A percentile compares a stretch with the other conserved stretches of the same genome.
These are phyloP conservation scores for Formicarius rufipectus DNA, from an alignment of 2,113 vertebrate species.

Conservation along the genomic window DNA sequence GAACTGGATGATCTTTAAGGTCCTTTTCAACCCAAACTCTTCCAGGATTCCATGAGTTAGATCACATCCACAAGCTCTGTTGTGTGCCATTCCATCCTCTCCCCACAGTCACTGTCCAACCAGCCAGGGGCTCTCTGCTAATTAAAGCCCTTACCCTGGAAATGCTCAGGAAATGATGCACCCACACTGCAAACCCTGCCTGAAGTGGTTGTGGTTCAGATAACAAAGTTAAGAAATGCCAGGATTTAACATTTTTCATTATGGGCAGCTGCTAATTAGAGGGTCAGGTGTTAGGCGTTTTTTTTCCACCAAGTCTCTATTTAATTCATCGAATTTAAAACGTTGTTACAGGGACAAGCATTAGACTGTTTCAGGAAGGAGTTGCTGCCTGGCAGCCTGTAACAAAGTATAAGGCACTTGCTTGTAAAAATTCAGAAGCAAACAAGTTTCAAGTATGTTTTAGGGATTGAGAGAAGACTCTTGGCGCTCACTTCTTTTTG, in stretches of 20 bases:
- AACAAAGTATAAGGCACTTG: neutral
- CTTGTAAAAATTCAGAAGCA: neutral
- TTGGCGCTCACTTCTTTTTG: neutral
- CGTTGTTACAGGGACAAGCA: neutral
- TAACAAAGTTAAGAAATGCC: neutral
- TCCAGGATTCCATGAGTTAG: neutral
- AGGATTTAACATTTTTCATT: neutral
- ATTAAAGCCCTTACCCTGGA: neutral
- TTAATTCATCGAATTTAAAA: neutral
- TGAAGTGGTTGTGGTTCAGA: neutral
- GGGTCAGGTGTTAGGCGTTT: rapidly evolving
- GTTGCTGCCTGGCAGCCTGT: neutral
- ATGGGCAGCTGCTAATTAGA: neutral
- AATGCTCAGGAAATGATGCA: neutral
- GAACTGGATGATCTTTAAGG: neutral
- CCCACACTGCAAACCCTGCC: neutral
- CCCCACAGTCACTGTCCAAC: too few relatives aligned
- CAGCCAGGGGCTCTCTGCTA: neutral
- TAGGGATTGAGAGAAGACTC: neutral
- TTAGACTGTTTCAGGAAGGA: neutral
- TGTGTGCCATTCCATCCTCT: neutral
- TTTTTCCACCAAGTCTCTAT: neutral
- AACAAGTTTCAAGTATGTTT: neutral
- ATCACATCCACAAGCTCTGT: too few relatives aligned
- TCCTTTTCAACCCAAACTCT: neutral